phyloP scores from a whole-genome alignment of 1,140 invertebrate genomes.

The Heliothis subflexa region DNA sequence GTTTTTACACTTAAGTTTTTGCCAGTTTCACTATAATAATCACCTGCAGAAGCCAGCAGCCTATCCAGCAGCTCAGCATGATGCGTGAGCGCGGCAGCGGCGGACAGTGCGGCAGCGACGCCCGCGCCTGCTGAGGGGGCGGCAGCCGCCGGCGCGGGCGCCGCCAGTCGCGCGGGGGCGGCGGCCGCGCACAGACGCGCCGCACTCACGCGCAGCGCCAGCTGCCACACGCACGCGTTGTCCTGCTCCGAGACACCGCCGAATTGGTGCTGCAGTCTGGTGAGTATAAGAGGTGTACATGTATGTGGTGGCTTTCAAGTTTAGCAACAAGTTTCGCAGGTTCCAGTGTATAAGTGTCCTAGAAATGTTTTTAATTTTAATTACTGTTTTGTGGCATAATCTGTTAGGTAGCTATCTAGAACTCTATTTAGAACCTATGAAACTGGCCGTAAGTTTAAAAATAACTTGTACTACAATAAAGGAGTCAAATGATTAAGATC shows the following conservation, averaged over 20 bases:
- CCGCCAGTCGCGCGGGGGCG: slow-evolving; percentile 36
- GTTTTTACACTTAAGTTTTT: no score
- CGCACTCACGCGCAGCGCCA: slow-evolving; percentile 94
- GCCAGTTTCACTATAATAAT: neutral
- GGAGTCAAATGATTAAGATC: no score
- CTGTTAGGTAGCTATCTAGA: no score
- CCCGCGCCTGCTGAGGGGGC: neutral
- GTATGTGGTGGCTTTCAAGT: no score
- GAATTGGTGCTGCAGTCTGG: slow-evolving; percentile 93
- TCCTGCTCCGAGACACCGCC: slow-evolving; percentile 92
- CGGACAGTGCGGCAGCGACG: slow-evolving; percentile 65
- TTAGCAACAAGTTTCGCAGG: no score
- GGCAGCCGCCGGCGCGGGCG: neutral
- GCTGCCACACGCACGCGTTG: slow-evolving; percentile 92
- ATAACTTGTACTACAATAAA: no score
- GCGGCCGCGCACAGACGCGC: slow-evolving; percentile 90
- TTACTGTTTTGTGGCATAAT: no score
- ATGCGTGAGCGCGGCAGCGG: slow-evolving; percentile 78
- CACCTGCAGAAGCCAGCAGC: slow-evolving; percentile 74
- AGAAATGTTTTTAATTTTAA: no score
- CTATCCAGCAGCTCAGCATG: slow-evolving; percentile 80
- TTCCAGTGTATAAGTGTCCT: no score
- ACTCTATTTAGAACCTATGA: no score
- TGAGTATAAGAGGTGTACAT: neutral
- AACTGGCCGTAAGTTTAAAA: no score